Conservation (phyloP, 2,797 vertebrate species). For the Lagorchestes hirsutus region DNA sequence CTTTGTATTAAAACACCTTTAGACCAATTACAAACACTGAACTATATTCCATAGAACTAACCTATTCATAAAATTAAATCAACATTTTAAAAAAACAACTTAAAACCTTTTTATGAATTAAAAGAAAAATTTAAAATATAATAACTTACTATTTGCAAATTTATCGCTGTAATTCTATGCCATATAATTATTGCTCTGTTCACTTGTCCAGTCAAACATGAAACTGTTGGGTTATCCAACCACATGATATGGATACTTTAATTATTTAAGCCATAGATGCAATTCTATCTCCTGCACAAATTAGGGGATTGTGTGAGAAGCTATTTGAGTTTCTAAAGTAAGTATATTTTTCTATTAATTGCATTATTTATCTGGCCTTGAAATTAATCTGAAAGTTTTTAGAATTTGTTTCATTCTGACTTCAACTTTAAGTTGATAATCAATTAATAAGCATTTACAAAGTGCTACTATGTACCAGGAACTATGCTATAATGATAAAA, state of each 20-base stretch:
- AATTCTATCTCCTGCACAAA: slow-evolving; percentile 77
- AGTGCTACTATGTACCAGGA: background rate
- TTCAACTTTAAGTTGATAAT: slow-evolving; percentile 37
- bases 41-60: slow-evolving; percentile 48
- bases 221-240: slow-evolving; percentile 63
- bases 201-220: slow-evolving; percentile 9
- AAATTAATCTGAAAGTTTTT: slow-evolving; percentile 48
- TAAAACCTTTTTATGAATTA: slow-evolving; percentile 29
- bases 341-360: slow-evolving; percentile 27
- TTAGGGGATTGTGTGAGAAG: slow-evolving; percentile 58
- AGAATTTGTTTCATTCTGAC: slow-evolving; percentile 31
- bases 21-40: slow-evolving; percentile 22
- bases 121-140: slow-evolving; percentile 19
- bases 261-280: slow-evolving; percentile 82
- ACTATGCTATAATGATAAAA: background rate
- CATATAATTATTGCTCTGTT: background rate
- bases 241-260: slow-evolving; percentile 70
- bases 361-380: slow-evolving; percentile 9
- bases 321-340: background rate
- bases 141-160: slow-evolving; percentile 57
- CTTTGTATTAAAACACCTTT: slow-evolving; percentile 28
- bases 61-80: slow-evolving; percentile 10
- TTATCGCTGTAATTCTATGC: slow-evolving; percentile 42
- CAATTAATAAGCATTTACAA: slow-evolving; percentile 20
- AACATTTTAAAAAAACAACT: slow-evolving; percentile 39